Percentiles rank a stretch among this genome's conserved stretches.
These are phyloP conservation scores for Acanthurus lineatus DNA, from an alignment of 2,797 vertebrate species.

Conservation along the genomic window DNA sequence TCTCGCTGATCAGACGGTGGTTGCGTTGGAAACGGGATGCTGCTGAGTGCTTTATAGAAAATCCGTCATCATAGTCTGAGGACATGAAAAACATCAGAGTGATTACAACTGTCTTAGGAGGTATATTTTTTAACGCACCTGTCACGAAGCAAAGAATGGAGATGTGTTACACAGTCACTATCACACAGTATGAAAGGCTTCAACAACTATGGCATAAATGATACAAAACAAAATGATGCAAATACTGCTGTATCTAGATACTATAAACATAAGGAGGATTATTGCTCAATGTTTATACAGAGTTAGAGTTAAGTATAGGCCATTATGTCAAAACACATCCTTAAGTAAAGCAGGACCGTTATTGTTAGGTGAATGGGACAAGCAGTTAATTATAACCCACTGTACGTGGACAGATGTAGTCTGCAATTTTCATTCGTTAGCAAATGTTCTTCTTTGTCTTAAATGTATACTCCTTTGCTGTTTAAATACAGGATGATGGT, in stretches of 20 bases:
- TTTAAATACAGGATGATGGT: slow-evolving; percentile 40
- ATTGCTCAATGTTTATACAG: slow-evolving; percentile 60
- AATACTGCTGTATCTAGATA: slow-evolving; percentile 24
- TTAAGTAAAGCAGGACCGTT: slow-evolving; percentile 37
- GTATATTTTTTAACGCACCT: slow-evolving; percentile 14
- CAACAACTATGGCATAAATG: slow-evolving; percentile 6
- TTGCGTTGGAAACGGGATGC: slow-evolving; percentile 97
- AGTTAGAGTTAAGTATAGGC: slow-evolving; percentile 47
- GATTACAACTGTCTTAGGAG: neutral
- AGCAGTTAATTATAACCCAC: slow-evolving; percentile 57
- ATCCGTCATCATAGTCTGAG: slow-evolving; percentile 96
- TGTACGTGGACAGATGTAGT: slow-evolving; percentile 36
- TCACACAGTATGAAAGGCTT: slow-evolving; percentile 1
- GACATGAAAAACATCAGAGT: slow-evolving; percentile 31
- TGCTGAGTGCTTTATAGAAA: slow-evolving; percentile 97
- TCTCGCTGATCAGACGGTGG: slow-evolving; percentile 98
- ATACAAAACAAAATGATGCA: slow-evolving; percentile 34
- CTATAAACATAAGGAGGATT: slow-evolving; percentile 42
- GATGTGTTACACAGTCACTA: slow-evolving; percentile 4
- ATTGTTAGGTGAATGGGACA: slow-evolving; percentile 53
- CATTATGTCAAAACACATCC: slow-evolving; percentile 60
- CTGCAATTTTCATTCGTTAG: slow-evolving; percentile 54
- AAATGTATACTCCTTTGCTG: slow-evolving; percentile 25
- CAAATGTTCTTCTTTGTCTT: slow-evolving; percentile 44
- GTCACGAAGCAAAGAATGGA: slow-evolving; percentile 7